Evolutionary conservation across 1,140 invertebrate species (phyloP).

Genomic region (Platyscapa corneri): DNA sequence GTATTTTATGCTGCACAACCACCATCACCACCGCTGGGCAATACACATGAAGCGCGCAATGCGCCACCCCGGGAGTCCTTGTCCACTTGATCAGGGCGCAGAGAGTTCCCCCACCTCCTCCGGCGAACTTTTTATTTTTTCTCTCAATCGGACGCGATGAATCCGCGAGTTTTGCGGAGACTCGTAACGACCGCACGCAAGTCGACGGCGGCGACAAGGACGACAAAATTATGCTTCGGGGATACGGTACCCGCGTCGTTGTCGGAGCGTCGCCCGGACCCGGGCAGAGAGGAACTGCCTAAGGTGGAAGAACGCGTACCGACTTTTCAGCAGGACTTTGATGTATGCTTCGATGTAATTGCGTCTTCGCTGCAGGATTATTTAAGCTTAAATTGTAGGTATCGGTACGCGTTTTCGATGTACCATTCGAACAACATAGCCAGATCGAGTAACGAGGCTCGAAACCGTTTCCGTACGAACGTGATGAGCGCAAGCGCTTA

Average conservation of each 20-base stretch:
- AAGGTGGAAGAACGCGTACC: background rate
- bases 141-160: slow-evolving; percentile 34
- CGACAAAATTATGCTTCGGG: background rate
- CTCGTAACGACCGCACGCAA: slow-evolving; percentile 32
- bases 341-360: slow-evolving; percentile 8
- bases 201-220: background rate
- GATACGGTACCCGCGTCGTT: background rate
- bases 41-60: background rate
- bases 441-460: background rate
- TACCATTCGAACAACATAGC: background rate
- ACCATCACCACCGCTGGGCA: too few species aligned
- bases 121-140: background rate
- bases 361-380: background rate
- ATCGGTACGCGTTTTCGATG: background rate
- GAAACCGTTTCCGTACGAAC: background rate
- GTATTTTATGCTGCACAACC: slow-evolving; percentile 5
- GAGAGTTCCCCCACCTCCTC: too few species aligned
- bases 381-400: background rate
- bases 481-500: background rate
- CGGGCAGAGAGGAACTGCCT: background rate
- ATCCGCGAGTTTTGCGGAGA: slow-evolving; percentile 34
- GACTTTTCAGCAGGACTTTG: slow-evolving; percentile 20
- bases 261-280: background rate
- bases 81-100: background rate
- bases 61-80: slow-evolving; percentile 17